phyloP scores from a whole-genome alignment of 1,140 invertebrate species.

The Drosophila lowei region DNA sequence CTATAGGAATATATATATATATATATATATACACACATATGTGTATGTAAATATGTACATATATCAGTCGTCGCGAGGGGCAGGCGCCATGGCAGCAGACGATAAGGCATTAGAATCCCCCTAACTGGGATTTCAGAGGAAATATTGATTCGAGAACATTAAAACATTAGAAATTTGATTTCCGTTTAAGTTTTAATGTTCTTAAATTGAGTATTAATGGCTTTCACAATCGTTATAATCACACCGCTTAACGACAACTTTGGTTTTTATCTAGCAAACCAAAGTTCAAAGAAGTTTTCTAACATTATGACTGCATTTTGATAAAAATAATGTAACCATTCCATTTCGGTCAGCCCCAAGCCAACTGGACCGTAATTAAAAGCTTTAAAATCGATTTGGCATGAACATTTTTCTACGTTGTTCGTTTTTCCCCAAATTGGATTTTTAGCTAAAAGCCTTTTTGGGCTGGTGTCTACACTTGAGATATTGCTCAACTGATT shows the following conservation, averaged over 20 bases:
- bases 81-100: constrained; percentile 5
- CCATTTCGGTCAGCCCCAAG: constrained; percentile 11
- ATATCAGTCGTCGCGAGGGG: constrained; percentile 5
- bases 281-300: constrained; percentile 21
- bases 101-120: constrained; percentile 6
- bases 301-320: constrained; percentile 4
- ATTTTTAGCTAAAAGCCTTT: constrained; percentile 10
- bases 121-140: constrained; percentile 2
- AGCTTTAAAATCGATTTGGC: constrained; percentile 43
- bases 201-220: neutral
- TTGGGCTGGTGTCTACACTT: constrained; percentile 4
- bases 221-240: constrained; percentile 11
- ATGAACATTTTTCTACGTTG: neutral
- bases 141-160: constrained; percentile 3
- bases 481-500: constrained; percentile 21
- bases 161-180: neutral
- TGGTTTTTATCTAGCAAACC: constrained; percentile 12
- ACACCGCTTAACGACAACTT: neutral
- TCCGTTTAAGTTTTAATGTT: no score
- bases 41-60: no score
- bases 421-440: constrained; percentile 1
- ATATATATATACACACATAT: neutral
- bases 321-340: constrained; percentile 29
- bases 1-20: no score
- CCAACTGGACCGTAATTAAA: constrained; percentile 45